phyloP scores from a whole-genome alignment of 2,888 invertebrate genomes.

The Serrognathus titanus region DNA sequence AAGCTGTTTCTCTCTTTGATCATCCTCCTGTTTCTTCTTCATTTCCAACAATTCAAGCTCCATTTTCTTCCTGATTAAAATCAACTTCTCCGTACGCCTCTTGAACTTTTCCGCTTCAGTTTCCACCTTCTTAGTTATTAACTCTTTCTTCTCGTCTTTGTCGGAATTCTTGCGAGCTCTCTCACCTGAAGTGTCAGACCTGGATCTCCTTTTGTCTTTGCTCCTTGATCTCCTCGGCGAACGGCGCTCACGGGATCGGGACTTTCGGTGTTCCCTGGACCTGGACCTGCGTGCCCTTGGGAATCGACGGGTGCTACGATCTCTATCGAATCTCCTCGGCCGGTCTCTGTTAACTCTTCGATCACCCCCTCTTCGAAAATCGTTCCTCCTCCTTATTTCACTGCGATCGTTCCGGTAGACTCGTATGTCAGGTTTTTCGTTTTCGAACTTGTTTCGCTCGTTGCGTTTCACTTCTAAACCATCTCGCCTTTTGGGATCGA shows the following conservation, averaged over 20 bases:
- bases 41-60: conserved; percentile 56
- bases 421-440: conserved; percentile 34
- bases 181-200: conserved; percentile 15
- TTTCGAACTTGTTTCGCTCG: conserved; percentile 43
- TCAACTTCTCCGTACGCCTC: conserved; percentile 50
- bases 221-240: conserved; percentile 52
- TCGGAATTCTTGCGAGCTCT: conserved; percentile 14
- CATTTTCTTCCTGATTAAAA: conserved; percentile 59
- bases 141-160: conserved; percentile 18
- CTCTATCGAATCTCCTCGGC: conserved; percentile 10
- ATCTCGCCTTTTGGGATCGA: background rate
- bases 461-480: conserved; percentile 25
- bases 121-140: conserved; percentile 27
- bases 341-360: conserved; percentile 21
- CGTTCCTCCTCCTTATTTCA: conserved; percentile 15
- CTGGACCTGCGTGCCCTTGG: conserved; percentile 31
- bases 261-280: conserved; percentile 33
- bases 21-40: conserved; percentile 55
- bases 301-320: conserved; percentile 11
- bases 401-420: conserved; percentile 16
- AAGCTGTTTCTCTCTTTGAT: conserved; percentile 33
- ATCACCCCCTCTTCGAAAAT: conserved; percentile 16
- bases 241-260: conserved; percentile 39
- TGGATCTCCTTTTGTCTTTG: conserved; percentile 27
- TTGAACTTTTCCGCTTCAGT: conserved; percentile 40